Evolutionary conservation across 2,888 invertebrate genomes (phyloP).

Genomic region (Perizoma affinitatum): DNA sequence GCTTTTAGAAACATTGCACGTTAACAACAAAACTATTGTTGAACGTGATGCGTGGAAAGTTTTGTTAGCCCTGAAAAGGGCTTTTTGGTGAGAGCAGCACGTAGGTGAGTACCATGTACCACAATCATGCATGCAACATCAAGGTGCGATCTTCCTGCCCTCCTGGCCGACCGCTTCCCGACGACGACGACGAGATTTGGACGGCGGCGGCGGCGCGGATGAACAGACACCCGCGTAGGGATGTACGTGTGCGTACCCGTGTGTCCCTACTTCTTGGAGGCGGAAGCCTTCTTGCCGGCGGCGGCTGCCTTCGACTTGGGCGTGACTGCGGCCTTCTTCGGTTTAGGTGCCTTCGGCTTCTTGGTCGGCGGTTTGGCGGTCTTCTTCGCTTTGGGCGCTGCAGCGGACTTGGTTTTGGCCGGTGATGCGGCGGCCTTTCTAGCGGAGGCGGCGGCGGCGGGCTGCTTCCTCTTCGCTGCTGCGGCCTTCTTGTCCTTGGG

Average conservation of each 20-base stretch:
- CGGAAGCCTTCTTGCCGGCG: constrained; percentile 52
- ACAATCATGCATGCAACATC: too few species aligned
- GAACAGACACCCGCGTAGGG: background rate
- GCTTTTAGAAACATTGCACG: too few species aligned
- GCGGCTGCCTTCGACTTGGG: constrained; percentile 19
- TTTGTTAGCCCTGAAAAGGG: too few species aligned
- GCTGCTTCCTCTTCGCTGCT: too few species aligned
- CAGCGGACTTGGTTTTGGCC: constrained; percentile 34
- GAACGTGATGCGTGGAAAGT: too few species aligned
- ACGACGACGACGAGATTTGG: background rate
- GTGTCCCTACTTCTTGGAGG: constrained; percentile 42
- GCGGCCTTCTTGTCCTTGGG: too few species aligned
- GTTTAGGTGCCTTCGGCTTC: constrained; percentile 59
- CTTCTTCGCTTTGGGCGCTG: constrained; percentile 52
- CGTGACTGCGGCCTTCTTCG: constrained; percentile 42
- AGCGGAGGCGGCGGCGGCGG: too few species aligned
- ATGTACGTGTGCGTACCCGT: background rate
- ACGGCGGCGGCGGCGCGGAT: background rate
- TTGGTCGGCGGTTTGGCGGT: constrained; percentile 54
- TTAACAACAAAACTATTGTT: too few species aligned
- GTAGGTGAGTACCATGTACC: too few species aligned
- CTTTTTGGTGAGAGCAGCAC: too few species aligned
- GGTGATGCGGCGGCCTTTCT: too few species aligned
- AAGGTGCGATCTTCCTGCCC: constrained; percentile 1
- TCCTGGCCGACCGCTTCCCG: background rate